Base-by-base conservation (phyloP, 1,140 invertebrate genomes). In the Solenopsis fugax region DNA sequence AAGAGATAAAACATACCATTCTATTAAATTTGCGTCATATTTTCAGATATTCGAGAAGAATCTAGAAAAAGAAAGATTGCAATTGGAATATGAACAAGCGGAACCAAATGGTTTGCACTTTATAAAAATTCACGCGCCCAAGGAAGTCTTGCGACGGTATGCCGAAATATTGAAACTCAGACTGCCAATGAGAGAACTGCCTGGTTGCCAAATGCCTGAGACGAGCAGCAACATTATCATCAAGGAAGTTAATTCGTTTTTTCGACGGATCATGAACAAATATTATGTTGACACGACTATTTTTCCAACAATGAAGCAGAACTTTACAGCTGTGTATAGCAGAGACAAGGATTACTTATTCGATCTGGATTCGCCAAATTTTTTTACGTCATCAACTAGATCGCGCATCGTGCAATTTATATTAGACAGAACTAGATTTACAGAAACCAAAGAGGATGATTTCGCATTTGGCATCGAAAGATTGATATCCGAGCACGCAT, bases 351-450 rank as follows among this genome's bases (percentile, higher is more conserved):
- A 98, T 94, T 98, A 98, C 94, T 96, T 98, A 93, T 99, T 99
- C 95, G 98, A 99, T 93, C 96, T 97, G 21, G 95, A 97, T 71
- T 96, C 97, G 3, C 96, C 97, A 21, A 97, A 97, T 71, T 99
- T 99, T 94, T 99, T 99, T 94, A 97, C 97, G 13, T 96, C 97
- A 4, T 97, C 98, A 5, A 97, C 98, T 80, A 96, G 98, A 65
- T 98, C 98, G 37, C 96, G 98, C 73, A 98, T 99, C 67, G 97
- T 99, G 0, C 98, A 99, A 94, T 99, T 99, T 94, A 98, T 99
- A 91, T 95, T 99, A 86, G 97, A 98, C 93, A 96, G 98, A 60
- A 98, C 98, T 94, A 96, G 96, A 90, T 99, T 98, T 94, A 96
- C 96, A 2, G 95, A 96, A 10, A 96, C 96, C 65, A 91, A 93